Conservation (phyloP, 2,888 invertebrate species). For the Hydraecia micacea region DNA sequence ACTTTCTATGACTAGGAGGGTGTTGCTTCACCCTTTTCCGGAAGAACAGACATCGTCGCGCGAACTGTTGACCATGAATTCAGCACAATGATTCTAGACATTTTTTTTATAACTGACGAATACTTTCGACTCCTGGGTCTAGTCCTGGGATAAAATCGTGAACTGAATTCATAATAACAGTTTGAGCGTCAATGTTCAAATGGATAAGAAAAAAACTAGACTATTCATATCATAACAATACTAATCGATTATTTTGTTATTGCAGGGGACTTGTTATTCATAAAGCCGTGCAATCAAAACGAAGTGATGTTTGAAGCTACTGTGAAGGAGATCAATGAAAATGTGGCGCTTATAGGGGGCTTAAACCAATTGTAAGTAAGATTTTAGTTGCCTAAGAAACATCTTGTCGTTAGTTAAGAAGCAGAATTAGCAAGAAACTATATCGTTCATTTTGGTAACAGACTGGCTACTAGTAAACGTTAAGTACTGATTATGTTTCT, state of each 20-base stretch:
- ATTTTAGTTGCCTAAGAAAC: neutral
- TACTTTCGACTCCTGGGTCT: no score
- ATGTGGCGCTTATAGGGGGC: conserved; percentile 59
- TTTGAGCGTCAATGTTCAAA: no score
- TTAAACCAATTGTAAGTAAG: conserved; percentile 63
- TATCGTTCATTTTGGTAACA: neutral
- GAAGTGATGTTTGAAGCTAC: conserved; percentile 81
- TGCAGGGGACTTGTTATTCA: conserved; percentile 88
- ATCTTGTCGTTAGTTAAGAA: neutral
- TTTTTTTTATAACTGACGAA: no score
- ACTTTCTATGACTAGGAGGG: no score
- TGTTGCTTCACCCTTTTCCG: no score
- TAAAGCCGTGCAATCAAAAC: conserved; percentile 74
- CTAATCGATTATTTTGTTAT: conserved; percentile 20
- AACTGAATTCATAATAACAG: no score
- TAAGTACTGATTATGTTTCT: neutral
- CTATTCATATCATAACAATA: neutral
- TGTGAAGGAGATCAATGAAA: conserved; percentile 80
- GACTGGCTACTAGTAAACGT: neutral
- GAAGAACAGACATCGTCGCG: no score
- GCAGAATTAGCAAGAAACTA: neutral
- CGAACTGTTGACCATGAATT: no score
- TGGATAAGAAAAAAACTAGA: neutral
- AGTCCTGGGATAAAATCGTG: no score
- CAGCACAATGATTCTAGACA: no score